These are phyloP conservation scores for Pseudococcus jackbeardsleyi DNA, from an alignment of 2,888 invertebrate genomes.

Conservation along the genomic window DNA sequence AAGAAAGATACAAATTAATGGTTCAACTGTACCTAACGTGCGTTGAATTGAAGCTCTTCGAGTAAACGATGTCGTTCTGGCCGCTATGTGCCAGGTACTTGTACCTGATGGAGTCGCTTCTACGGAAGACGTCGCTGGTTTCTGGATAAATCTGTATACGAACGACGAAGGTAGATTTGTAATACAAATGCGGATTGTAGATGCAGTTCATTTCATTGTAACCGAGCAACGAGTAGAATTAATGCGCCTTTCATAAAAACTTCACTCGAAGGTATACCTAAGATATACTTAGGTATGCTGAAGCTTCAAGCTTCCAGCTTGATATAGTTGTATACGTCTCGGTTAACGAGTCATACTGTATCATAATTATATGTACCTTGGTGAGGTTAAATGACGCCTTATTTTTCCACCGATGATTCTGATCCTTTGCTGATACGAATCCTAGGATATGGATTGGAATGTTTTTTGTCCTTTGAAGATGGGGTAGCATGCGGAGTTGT, in stretches of 20 bases:
- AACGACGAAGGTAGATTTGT: too few species aligned
- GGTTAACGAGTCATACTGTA: constrained; percentile 22
- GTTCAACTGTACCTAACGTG: constrained; percentile 41
- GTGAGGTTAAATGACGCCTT: neutral
- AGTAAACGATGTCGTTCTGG: constrained; percentile 51
- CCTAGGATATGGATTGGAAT: too few species aligned
- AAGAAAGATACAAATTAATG: constrained; percentile 47
- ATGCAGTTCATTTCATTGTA: constrained; percentile 24
- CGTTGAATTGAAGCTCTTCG: constrained; percentile 36
- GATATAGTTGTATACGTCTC: constrained; percentile 5
- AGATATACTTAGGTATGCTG: neutral
- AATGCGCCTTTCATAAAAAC: constrained; percentile 20
- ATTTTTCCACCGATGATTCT: neutral
- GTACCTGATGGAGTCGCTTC: neutral
- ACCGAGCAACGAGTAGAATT: constrained; percentile 21
- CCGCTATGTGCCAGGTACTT: neutral
- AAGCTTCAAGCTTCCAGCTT: neutral
- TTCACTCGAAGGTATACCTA: neutral
- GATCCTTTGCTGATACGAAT: neutral
- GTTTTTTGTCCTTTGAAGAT: too few species aligned
- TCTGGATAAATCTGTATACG: neutral
- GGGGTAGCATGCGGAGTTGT: too few species aligned
- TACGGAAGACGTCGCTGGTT: neutral
- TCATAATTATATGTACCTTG: constrained; percentile 8
- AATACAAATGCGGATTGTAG: neutral